These are phyloP conservation scores for Malachius bipustulatus DNA, from an alignment of 2,888 invertebrate genomes.

Conservation along the genomic window DNA sequence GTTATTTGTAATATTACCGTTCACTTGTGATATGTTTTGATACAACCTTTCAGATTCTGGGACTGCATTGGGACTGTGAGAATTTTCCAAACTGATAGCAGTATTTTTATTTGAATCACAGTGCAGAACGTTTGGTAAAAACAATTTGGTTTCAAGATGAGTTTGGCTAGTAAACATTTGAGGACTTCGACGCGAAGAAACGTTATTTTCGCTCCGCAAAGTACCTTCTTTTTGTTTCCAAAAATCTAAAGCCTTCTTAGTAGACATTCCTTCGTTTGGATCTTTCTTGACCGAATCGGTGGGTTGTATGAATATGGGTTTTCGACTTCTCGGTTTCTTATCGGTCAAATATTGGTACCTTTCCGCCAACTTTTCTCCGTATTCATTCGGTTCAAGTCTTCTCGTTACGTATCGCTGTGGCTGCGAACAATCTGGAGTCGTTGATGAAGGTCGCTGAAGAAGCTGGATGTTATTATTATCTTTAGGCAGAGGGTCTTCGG, in stretches of 20 bases:
- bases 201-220: conserved; percentile 26
- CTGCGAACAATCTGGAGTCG: conserved; percentile 28
- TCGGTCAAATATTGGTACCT: conserved; percentile 56
- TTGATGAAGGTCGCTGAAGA: conserved; percentile 33
- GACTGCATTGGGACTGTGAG: conserved; percentile 3
- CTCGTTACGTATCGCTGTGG: not conserved
- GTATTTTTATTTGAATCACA: conserved; percentile 5
- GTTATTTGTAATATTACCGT: not conserved
- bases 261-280: conserved; percentile 24
- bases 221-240: conserved; percentile 52
- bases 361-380: conserved; percentile 22
- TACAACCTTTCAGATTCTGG: conserved; percentile 2
- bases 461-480: conserved; percentile 22
- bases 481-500: conserved; percentile 33
- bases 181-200: conserved; percentile 24
- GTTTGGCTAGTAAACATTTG: conserved; percentile 34
- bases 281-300: conserved; percentile 36
- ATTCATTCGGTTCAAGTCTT: conserved; percentile 15
- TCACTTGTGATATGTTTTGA: no score
- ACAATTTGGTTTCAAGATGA: conserved; percentile 32
- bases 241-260: conserved; percentile 47
- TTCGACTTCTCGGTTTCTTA: conserved; percentile 58
- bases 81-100: not conserved
- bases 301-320: conserved; percentile 56
- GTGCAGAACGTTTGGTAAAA: conserved; percentile 28